Base-by-base conservation (phyloP, 2,888 invertebrate genomes). In the Xanthorhoe designata region DNA sequence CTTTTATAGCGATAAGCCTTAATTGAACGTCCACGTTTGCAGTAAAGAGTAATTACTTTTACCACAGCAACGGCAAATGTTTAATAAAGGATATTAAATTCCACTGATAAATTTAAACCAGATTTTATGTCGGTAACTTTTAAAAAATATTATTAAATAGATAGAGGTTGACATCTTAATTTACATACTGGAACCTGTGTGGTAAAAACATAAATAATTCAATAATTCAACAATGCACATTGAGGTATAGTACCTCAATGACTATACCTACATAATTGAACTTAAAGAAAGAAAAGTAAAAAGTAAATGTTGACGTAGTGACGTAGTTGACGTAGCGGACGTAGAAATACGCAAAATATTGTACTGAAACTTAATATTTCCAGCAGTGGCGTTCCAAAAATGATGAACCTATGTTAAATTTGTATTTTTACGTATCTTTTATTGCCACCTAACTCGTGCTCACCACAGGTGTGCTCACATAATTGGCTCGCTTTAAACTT, bases 401-500 rank as follows among this genome's bases (percentile, higher is more conserved):
- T 32, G 7, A 32, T 32, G 32, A 32, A 32, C 32, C 6, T 1
- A 1, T 32, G 32, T 32, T 32, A 0, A 7, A 7, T 32, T 32
- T 32, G 8, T 32, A 32, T 32, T 32, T n/a, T 32, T 32, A 32
- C 63, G 47, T 52, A 24, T 24, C 18, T 42, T 49, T 52, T 59
- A 32, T 32, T 59, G 19, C 47, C 45, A 38, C 10, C 60, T 57
- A 52, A 58, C 61, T 61, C 61, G 50, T 66, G 61, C 58, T 52
- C 65, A 61, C 58, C 66, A 58, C 66, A 66, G 66, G 63, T 63
- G 63, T 49, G 63, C 64, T 52, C 53, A 57, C 69, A 65, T 72
- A 72, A 72, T 72, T 69, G 66, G 69, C 60, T 65, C 59, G 65
- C 65, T 65, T 53, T 64, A 58, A 69, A 64, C 63, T 66, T 66